Evolutionary conservation across 1,140 invertebrate species (phyloP).

Genomic region (Heliconius congener): DNA sequence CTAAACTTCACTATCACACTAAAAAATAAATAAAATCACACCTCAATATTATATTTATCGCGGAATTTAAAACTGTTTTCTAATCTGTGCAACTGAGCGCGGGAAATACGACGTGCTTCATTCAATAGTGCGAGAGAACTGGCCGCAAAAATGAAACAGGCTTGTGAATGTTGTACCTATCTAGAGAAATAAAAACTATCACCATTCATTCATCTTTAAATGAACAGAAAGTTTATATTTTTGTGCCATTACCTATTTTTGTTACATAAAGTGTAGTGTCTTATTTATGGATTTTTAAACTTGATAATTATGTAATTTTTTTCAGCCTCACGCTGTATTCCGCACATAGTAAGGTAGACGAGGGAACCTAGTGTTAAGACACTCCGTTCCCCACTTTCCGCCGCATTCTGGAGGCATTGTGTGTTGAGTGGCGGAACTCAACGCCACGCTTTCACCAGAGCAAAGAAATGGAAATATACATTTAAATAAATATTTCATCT

Average conservation of each 20-base stretch:
- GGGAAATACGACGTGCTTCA: neutral
- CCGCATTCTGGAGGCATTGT: too few species aligned
- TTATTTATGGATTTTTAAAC: neutral
- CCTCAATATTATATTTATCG: constrained; percentile 1
- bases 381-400: too few species aligned
- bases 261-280: neutral
- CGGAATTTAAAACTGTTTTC: neutral
- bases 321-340: too few species aligned
- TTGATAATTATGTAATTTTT: too few species aligned
- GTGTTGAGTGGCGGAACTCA: too few species aligned
- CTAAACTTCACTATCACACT: neutral
- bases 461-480: too few species aligned
- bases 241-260: neutral
- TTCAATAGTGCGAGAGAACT: constrained; percentile 9
- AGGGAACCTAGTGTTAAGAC: too few species aligned
- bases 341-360: too few species aligned
- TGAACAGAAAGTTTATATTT: constrained; percentile 2
- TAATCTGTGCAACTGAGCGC: neutral
- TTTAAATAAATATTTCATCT: too few species aligned
- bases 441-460: too few species aligned
- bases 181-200: neutral
- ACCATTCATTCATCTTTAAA: neutral
- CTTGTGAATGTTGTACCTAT: constrained; percentile 1
- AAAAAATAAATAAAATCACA: constrained; percentile 7
- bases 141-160: neutral